Conservation (phyloP, 2,888 invertebrate genomes). For the Atethmia centrago region DNA sequence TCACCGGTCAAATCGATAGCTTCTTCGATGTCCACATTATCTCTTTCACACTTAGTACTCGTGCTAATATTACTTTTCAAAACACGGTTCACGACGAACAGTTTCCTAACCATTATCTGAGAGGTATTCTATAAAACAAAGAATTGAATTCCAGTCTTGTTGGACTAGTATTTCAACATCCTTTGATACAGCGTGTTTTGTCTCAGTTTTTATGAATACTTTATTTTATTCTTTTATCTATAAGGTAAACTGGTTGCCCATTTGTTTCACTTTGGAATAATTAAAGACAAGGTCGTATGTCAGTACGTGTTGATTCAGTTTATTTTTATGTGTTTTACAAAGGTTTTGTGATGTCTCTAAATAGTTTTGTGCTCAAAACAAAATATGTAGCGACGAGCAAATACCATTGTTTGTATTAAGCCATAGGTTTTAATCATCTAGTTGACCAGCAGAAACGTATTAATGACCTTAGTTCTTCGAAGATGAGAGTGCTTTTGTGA, state of each 20-base stretch:
- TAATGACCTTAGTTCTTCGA: no score
- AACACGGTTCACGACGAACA: constrained; percentile 24
- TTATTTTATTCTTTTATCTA: background rate
- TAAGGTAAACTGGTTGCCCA: background rate
- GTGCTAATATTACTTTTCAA: constrained; percentile 14
- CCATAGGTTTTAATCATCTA: background rate
- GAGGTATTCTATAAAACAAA: background rate
- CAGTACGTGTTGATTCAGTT: background rate
- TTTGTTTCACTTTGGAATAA: background rate
- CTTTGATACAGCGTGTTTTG: background rate
- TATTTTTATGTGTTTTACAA: background rate
- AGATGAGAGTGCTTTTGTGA: background rate
- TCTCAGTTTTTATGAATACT: background rate
- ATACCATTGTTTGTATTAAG: background rate
- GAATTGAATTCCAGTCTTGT: background rate
- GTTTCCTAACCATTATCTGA: constrained; percentile 32
- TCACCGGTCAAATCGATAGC: constrained; percentile 45
- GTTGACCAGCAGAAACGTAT: background rate
- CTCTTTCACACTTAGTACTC: background rate
- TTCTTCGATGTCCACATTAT: constrained; percentile 50
- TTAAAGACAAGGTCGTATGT: background rate
- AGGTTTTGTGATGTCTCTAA: background rate
- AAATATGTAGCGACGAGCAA: background rate
- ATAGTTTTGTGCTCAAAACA: background rate
- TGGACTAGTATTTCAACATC: constrained; percentile 1